phyloP scores from a whole-genome alignment of 2,888 invertebrate genomes.

The Keiferia lycopersicella region DNA sequence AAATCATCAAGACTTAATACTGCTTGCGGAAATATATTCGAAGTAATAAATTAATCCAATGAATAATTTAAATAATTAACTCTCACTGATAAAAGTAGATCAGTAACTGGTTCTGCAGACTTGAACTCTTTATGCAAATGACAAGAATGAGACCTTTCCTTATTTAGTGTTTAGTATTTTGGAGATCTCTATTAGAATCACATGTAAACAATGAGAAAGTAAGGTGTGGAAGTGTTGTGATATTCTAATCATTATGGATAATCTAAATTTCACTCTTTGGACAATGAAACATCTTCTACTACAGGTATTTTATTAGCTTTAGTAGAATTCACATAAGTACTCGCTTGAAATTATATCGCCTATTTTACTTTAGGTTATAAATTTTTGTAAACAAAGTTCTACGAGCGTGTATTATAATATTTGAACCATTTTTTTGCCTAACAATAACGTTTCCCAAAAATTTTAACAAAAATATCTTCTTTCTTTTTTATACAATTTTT shows the following conservation, averaged over 20 bases:
- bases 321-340: too few species aligned
- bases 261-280: background rate
- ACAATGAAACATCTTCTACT: background rate
- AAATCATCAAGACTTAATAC: background rate
- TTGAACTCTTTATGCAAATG: background rate
- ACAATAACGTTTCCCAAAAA: too few species aligned
- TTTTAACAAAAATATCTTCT: too few species aligned
- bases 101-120: background rate
- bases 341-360: too few species aligned
- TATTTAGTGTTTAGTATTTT: background rate
- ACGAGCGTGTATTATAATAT: too few species aligned
- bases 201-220: background rate
- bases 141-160: background rate
- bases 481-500: too few species aligned
- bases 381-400: background rate
- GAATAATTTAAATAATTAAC: conserved; percentile 4
- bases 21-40: background rate
- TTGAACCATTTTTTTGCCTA: too few species aligned
- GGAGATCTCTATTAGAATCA: background rate
- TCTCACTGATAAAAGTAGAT: conserved; percentile 2
- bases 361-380: too few species aligned
- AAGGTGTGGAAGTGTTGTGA: background rate
- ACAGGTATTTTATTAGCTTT: background rate
- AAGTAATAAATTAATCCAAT: background rate
- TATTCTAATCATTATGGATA: background rate